Evolutionary conservation across 2,797 vertebrate genomes (phyloP), one percentile per base, ranked within the genome.

Genomic region (Cynodonichthys magdalenae): DNA sequence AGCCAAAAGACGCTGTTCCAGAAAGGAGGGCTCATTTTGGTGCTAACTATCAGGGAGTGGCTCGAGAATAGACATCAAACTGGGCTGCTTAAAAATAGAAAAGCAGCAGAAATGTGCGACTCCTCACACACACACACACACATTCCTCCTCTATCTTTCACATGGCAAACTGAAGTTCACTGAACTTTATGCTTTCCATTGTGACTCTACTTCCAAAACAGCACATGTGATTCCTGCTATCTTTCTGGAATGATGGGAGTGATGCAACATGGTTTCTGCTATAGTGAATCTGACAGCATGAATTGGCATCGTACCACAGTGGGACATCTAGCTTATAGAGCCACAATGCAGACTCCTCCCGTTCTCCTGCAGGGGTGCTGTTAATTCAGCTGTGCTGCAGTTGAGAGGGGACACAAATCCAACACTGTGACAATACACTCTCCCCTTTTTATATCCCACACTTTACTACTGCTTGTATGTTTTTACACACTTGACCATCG

Each of bases 11-110:
- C 83, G 79, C 84, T 85, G 89, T 58, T 87, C 86, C 76, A 89
- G 86, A 91, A 79, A 82, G 77, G 67, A 86, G 80, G 83, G 82
- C 81, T 90, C 77, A 83, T 90, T 91, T 81, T 83, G 80, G 86
- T 80, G 20, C 71, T 74, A 71, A 85, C 81, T 92, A 82, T 87
- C 69, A 85, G 82, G 82, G 74, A 78, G 80, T 82, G 80, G 66
- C 88, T 90, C 82, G 75, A 85, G 90, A 91, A 91, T 91, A 93
- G 90, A 91, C 78, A 83, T 79, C 71, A 78, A 90, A 92, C 78
- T 90, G 88, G 87, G 86, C 77, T 90, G 77, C 86, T 88, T 90
- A 92, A 91, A 92, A 90, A 91, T 91, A 92, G 90, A 84, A 80
- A 58, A 67, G 36, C 66, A 71, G 55, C 44, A 57, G 55, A 83